Evolutionary conservation across 2,113 vertebrate species (phyloP).

Genomic region (Pogonocichla stellata): DNA sequence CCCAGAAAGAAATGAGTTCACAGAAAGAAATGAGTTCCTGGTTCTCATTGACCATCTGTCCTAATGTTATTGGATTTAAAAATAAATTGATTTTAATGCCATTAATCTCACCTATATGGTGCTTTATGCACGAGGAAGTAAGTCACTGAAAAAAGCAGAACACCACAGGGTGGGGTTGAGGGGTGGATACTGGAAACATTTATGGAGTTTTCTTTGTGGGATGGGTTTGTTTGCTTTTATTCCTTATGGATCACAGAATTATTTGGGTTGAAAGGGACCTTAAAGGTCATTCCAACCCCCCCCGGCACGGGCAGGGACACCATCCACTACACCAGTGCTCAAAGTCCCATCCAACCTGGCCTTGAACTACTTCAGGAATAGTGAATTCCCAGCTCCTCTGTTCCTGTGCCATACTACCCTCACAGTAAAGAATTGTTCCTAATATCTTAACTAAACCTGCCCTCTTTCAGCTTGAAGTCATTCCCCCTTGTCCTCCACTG

Average conservation of each 20-base stretch:
- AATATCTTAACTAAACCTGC: not conserved
- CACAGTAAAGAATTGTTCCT: not conserved
- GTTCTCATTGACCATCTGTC: not conserved
- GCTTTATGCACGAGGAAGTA: not conserved
- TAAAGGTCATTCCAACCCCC: not conserved
- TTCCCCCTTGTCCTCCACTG: not conserved
- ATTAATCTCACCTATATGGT: not conserved
- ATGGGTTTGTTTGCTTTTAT: not conserved
- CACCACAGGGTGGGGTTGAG: not conserved
- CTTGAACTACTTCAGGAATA: not conserved
- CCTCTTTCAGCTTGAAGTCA: not conserved
- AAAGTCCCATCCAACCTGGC: not conserved
- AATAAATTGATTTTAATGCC: not conserved
- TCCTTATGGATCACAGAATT: not conserved
- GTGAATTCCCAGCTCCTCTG: not conserved
- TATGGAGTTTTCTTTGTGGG: not conserved
- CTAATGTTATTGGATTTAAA: not conserved
- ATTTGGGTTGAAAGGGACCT: not conserved
- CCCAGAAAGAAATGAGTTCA: not conserved
- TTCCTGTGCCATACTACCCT: not conserved
- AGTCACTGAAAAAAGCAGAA: not conserved
- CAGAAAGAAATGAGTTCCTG: not conserved
- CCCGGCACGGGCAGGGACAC: not conserved
- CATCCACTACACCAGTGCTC: not conserved
- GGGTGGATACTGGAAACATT: not conserved